Evolutionary conservation across 2,888 invertebrate genomes (phyloP).

Genomic region (Lissocephala sabroskyi): DNA sequence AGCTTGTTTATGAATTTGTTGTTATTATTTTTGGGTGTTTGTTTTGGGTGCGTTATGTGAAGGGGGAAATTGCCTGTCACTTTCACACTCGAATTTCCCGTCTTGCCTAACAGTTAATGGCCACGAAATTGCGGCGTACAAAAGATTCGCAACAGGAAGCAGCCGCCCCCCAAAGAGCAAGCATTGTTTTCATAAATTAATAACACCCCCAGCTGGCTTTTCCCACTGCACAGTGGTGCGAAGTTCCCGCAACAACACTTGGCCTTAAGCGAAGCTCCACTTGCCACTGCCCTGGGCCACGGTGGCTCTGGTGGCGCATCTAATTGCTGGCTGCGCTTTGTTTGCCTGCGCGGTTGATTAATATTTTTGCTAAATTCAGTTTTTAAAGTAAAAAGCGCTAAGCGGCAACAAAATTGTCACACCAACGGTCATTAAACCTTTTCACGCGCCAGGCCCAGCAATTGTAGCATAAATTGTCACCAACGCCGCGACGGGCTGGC

Average conservation of each 20-base stretch:
- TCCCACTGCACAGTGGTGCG: not conserved
- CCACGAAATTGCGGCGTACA: constrained; percentile 19
- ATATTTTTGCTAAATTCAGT: constrained; percentile 40
- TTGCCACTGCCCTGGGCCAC: not conserved
- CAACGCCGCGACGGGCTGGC: constrained; percentile 34
- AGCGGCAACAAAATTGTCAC: constrained; percentile 43
- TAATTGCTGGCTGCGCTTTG: constrained; percentile 54
- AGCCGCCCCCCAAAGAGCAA: constrained; percentile 7
- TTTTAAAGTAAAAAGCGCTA: constrained; percentile 40
- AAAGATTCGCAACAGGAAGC: constrained; percentile 56
- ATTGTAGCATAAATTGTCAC: constrained; percentile 53
- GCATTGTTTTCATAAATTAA: constrained; percentile 4
- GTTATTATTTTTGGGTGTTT: constrained; percentile 10
- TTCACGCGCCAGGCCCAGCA: constrained; percentile 25
- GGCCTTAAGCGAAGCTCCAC: too few species aligned
- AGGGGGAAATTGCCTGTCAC: constrained; percentile 26
- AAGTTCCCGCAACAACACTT: too few species aligned
- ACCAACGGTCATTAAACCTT: constrained; percentile 66
- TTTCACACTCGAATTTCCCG: constrained; percentile 44
- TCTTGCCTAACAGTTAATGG: constrained; percentile 57
- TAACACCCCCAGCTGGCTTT: not conserved
- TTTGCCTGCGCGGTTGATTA: constrained; percentile 37
- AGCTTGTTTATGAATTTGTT: constrained; percentile 12
- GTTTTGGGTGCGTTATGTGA: too few species aligned
- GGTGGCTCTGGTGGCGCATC: constrained; percentile 44